Evolutionary conservation across 2,797 vertebrate genomes (phyloP).

Genomic region (Todus mexicanus): DNA sequence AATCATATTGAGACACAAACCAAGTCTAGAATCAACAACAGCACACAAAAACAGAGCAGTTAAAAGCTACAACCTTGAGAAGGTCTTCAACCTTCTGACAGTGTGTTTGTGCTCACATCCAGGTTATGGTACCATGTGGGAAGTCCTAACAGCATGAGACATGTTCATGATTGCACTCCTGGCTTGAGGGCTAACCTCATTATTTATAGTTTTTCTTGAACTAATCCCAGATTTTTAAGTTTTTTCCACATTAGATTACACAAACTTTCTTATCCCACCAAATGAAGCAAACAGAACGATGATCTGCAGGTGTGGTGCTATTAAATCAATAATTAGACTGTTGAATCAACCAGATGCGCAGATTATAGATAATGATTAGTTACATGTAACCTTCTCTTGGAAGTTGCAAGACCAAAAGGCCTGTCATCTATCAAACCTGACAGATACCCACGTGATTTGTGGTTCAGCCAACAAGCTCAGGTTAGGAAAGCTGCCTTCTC

Average conservation of each 20-base stretch:
- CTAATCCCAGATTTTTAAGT: background rate
- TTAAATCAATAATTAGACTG: background rate
- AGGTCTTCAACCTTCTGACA: background rate
- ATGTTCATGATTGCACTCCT: background rate
- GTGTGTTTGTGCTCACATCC: background rate
- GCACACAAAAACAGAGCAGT: background rate
- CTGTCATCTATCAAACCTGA: background rate
- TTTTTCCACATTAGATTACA: background rate
- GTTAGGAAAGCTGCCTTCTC: background rate
- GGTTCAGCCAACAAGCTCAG: background rate
- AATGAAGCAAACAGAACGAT: background rate
- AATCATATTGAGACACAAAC: background rate
- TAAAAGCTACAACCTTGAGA: background rate
- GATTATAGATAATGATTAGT: background rate
- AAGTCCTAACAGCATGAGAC: background rate
- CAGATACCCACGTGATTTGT: background rate
- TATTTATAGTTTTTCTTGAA: background rate
- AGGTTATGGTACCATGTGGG: accelerated
- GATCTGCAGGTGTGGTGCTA: background rate
- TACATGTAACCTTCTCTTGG: background rate
- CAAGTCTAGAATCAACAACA: background rate
- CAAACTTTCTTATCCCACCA: background rate
- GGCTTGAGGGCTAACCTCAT: background rate
- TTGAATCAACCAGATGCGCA: background rate
- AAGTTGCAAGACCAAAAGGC: background rate